Evolutionary conservation across 2,888 invertebrate species (phyloP).

Genomic region (Parasteatoda lunata): DNA sequence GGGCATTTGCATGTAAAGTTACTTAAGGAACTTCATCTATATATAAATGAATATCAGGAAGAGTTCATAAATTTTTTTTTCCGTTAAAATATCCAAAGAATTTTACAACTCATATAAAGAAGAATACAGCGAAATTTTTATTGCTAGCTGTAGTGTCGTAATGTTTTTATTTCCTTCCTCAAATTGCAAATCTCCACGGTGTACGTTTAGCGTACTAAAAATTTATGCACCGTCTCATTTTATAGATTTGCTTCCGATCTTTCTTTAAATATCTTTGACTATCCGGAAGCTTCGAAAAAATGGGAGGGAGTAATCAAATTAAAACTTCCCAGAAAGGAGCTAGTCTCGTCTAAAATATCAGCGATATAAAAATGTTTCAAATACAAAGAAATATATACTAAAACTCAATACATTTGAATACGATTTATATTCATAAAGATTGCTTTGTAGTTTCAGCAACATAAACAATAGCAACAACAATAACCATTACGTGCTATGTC

Average conservation of each 20-base stretch:
- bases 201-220: conserved; percentile 29
- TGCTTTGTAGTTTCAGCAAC: too few relatives aligned
- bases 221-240: conserved; percentile 43
- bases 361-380: too few relatives aligned
- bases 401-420: too few relatives aligned
- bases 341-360: too few relatives aligned
- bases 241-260: conserved; percentile 27
- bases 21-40: background rate
- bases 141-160: conserved; percentile 39
- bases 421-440: too few relatives aligned
- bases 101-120: background rate
- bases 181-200: conserved; percentile 47
- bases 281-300: background rate
- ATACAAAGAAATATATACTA: too few relatives aligned
- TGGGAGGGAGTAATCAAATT: background rate
- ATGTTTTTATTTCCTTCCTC: conserved; percentile 50
- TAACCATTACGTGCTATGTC: too few relatives aligned
- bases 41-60: background rate
- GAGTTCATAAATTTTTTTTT: background rate
- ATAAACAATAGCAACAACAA: too few relatives aligned
- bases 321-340: background rate
- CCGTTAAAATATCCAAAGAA: background rate
- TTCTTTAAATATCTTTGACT: conserved; percentile 32
- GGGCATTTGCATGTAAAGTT: too few relatives aligned
- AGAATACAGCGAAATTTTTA: conserved; percentile 33